Evolutionary conservation across 2,113 vertebrate species (phyloP).

Genomic region (Noturus placidus): DNA sequence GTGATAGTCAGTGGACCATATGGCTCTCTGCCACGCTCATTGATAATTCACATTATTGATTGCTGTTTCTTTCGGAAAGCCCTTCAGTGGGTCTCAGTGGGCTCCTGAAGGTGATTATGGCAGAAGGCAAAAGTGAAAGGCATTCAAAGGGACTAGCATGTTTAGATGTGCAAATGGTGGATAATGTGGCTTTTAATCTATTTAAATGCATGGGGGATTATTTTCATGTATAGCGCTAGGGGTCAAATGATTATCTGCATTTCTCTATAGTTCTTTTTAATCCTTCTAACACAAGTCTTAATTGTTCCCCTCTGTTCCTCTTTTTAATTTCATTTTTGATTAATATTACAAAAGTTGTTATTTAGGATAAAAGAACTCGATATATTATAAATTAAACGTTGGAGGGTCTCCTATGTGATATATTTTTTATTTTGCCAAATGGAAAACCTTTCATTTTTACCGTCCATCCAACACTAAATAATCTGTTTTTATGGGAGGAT

Average conservation of each 20-base stretch:
- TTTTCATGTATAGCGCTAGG: conserved; percentile 15
- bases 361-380: neutral
- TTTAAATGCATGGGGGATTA: conserved; percentile 21
- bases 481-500: neutral
- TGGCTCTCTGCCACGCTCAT: conserved; percentile 43
- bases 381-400: neutral
- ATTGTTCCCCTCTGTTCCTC: neutral
- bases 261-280: neutral
- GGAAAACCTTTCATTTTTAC: neutral
- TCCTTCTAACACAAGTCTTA: neutral
- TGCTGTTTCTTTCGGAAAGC: conserved; percentile 38
- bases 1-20: conserved; percentile 42
- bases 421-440: neutral
- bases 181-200: conserved; percentile 41
- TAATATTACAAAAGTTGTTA: neutral
- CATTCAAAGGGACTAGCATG: neutral
- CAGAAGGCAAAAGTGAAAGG: conserved; percentile 20
- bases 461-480: neutral
- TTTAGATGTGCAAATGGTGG: conserved; percentile 11
- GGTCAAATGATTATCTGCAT: conserved; percentile 22
- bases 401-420: neutral
- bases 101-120: conserved; percentile 37
- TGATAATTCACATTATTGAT: conserved; percentile 55
- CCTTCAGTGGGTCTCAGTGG: conserved; percentile 44
- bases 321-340: neutral